A percentile compares a stretch with the other conserved stretches of the same genome.
These are phyloP conservation scores for Ascaphus truei DNA, from an alignment of 2,113 vertebrate species.

Conservation along the genomic window DNA sequence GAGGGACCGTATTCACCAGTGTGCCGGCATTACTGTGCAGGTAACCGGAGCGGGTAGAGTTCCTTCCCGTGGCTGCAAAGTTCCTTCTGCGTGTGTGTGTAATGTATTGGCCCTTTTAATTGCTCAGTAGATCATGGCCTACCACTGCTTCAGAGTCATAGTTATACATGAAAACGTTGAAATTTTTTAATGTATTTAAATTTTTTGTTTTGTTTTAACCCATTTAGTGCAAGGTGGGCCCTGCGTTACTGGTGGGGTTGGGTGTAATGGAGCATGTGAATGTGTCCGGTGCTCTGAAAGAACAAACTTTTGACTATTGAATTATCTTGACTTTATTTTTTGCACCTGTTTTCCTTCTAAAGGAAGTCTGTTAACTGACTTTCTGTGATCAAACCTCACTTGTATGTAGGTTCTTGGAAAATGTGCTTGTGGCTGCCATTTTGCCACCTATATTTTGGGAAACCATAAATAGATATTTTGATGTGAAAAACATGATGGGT, in stretches of 20 bases:
- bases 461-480: too few species aligned
- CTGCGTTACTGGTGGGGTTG: not conserved
- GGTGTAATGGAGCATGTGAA: not conserved
- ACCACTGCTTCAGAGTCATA: too few species aligned
- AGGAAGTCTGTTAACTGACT: constrained; percentile 71
- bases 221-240: not conserved
- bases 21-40: too few species aligned
- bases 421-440: constrained; percentile 44
- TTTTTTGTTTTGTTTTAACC: not conserved
- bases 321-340: constrained; percentile 52
- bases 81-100: too few species aligned
- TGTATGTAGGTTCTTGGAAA: constrained; percentile 58
- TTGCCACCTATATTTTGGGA: constrained; percentile 35
- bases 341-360: constrained; percentile 51
- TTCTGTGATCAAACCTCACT: constrained; percentile 58
- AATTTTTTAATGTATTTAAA: too few species aligned
- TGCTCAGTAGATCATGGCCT: too few species aligned
- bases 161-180: too few species aligned
- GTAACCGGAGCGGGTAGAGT: too few species aligned
- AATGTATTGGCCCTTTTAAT: too few species aligned
- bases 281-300: not conserved
- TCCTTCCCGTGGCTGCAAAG: too few species aligned
- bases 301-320: not conserved
- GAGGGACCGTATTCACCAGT: too few species aligned
- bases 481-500: too few species aligned